phyloP scores from a whole-genome alignment of 2,888 invertebrate genomes.

The Agrotis segetum region DNA sequence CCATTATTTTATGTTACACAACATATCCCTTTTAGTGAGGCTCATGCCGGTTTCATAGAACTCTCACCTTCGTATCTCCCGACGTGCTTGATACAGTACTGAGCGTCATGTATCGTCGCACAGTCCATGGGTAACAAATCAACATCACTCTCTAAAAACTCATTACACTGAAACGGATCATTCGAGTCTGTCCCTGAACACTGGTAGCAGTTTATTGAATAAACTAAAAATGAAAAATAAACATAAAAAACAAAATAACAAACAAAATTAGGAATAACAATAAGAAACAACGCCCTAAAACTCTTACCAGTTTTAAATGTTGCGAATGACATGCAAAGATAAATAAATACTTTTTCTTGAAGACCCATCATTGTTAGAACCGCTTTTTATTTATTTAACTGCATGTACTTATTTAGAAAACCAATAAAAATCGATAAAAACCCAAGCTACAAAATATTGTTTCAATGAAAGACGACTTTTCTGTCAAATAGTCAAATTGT shows the following conservation, averaged over 20 bases:
- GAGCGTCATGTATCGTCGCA: conserved; percentile 95
- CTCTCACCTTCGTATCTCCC: conserved; percentile 96
- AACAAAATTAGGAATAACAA: conserved; percentile 63
- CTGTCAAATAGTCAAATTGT: no score
- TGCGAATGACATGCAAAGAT: conserved; percentile 65
- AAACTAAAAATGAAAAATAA: conserved; percentile 86
- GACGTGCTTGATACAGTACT: conserved; percentile 98
- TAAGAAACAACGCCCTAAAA: conserved; percentile 74
- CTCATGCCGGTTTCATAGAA: conserved; percentile 30
- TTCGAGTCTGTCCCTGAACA: conserved; percentile 96
- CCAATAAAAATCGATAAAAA: conserved; percentile 53
- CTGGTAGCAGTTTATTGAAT: conserved; percentile 95
- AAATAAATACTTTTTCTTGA: conserved; percentile 59
- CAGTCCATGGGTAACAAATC: conserved; percentile 94
- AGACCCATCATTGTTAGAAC: conserved; percentile 63
- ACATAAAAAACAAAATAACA: conserved; percentile 65
- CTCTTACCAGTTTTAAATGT: conserved; percentile 76
- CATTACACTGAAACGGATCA: conserved; percentile 96
- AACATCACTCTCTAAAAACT: conserved; percentile 93
- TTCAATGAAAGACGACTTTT: conserved; percentile 5
- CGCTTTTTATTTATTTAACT: conserved; percentile 30
- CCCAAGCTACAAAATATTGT: conserved; percentile 32
- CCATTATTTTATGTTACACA: no score
- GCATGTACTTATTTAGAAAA: conserved; percentile 25
- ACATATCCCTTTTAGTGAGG: conserved; percentile 12